Conservation (phyloP, 2,888 invertebrate genomes). For the Eubasilissa splendida region DNA sequence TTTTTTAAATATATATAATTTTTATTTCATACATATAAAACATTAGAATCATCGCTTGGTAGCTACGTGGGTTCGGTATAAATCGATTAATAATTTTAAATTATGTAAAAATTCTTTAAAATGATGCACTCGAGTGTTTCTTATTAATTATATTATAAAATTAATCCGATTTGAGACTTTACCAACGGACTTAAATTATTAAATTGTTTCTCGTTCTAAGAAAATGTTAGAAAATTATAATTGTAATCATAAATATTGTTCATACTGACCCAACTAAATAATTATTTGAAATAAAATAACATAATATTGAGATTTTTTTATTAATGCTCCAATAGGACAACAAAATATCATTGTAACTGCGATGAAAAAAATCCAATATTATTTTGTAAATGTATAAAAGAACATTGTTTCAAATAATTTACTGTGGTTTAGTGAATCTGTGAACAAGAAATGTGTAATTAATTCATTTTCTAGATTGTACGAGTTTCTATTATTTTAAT, state of each 20-base stretch:
- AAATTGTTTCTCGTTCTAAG: slow-evolving; percentile 12
- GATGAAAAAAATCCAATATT: no score
- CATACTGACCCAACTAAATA: not conserved
- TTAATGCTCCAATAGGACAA: no score
- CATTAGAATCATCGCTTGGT: not conserved
- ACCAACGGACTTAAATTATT: slow-evolving; percentile 49
- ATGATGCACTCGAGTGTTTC: not conserved
- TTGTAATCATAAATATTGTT: not conserved
- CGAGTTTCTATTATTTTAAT: slow-evolving; percentile 25
- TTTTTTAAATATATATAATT: no score
- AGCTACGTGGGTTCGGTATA: not conserved
- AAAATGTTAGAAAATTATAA: not conserved
- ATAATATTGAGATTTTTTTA: not conserved
- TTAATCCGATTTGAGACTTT: slow-evolving; percentile 57
- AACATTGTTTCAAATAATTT: not conserved
- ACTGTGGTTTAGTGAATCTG: not conserved
- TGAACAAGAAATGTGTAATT: not conserved
- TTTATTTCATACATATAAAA: no score
- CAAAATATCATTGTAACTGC: no score
- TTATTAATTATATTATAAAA: slow-evolving; percentile 31
- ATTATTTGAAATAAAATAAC: slow-evolving; percentile 7
- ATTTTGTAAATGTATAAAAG: no score
- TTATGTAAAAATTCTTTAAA: not conserved
- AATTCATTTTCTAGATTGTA: slow-evolving; percentile 5
- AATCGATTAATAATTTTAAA: not conserved